Conservation (phyloP, 2,113 vertebrate species). For the Elaphurus davidianus region DNA sequence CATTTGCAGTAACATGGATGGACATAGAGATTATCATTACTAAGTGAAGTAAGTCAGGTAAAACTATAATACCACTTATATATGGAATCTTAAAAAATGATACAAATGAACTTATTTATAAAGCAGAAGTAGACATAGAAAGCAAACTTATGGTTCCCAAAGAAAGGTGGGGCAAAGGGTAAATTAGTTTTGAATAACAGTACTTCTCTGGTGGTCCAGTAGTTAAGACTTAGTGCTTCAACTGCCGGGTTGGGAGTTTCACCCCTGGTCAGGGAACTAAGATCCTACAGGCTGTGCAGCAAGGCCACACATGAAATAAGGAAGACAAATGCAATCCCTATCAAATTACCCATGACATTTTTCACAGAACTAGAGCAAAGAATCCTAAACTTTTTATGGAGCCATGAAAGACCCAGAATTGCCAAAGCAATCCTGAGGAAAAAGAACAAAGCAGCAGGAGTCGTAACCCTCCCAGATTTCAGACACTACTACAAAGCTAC, state of each 20-base stretch:
- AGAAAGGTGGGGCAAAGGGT: not conserved
- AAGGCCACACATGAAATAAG: not conserved
- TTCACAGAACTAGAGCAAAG: not conserved
- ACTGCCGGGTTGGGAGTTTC: not conserved
- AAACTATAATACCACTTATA: not conserved
- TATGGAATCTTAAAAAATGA: not conserved
- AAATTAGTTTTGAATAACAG: not conserved
- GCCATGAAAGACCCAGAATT: not conserved
- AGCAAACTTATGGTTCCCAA: not conserved
- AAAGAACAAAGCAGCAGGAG: not conserved
- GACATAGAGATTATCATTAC: not conserved
- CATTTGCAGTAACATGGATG: not conserved
- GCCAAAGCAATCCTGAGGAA: not conserved
- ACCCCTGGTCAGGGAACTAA: not conserved
- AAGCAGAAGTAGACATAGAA: not conserved
- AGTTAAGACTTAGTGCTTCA: not conserved
- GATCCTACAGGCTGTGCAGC: not conserved
- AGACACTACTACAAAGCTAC: not conserved
- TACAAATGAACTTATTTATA: not conserved
- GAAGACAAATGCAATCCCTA: not conserved
- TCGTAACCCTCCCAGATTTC: not conserved
- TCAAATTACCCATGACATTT: not conserved
- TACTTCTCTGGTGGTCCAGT: not conserved
- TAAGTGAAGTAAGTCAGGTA: not conserved
- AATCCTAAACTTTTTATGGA: not conserved